Conservation (phyloP, 2,797 vertebrate species). For the Schizopygopsis malacanthus region DNA sequence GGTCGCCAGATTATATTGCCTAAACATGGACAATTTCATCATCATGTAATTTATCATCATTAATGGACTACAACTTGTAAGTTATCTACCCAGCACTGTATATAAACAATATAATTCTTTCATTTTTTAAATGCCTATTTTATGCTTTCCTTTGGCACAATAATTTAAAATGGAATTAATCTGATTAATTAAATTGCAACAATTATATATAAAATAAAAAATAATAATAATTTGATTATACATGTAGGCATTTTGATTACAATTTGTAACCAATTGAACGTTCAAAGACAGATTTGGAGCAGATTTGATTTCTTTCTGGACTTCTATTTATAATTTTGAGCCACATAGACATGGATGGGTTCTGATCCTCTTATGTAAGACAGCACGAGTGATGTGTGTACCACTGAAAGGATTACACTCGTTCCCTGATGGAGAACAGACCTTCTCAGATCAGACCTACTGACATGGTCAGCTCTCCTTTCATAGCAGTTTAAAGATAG, state of each 20-base stretch:
- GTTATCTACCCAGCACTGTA: too few relatives aligned
- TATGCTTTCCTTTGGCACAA: neutral
- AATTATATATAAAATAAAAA: neutral
- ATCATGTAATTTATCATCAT: too few relatives aligned
- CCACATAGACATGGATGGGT: neutral
- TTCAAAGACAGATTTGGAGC: neutral
- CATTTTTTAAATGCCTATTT: neutral
- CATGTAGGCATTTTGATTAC: neutral
- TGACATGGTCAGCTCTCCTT: slow-evolving; percentile 24
- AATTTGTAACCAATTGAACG: neutral
- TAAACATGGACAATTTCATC: too few relatives aligned
- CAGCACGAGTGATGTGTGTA: slow-evolving; percentile 9
- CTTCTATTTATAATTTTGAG: neutral
- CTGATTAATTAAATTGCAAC: neutral
- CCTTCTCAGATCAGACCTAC: slow-evolving; percentile 26
- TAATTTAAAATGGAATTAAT: neutral
- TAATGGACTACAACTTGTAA: too few relatives aligned
- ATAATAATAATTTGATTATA: neutral
- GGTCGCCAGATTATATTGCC: too few relatives aligned
- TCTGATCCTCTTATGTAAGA: slow-evolving; percentile 46
- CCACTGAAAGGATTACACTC: slow-evolving; percentile 44
- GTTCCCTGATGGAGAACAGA: slow-evolving; percentile 28
- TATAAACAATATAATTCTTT: too few relatives aligned
- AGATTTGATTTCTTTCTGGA: neutral
- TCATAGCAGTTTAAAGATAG: slow-evolving; percentile 25